phyloP scores from a whole-genome alignment of 2,797 vertebrate species.

The Peromyscus nudipes region DNA sequence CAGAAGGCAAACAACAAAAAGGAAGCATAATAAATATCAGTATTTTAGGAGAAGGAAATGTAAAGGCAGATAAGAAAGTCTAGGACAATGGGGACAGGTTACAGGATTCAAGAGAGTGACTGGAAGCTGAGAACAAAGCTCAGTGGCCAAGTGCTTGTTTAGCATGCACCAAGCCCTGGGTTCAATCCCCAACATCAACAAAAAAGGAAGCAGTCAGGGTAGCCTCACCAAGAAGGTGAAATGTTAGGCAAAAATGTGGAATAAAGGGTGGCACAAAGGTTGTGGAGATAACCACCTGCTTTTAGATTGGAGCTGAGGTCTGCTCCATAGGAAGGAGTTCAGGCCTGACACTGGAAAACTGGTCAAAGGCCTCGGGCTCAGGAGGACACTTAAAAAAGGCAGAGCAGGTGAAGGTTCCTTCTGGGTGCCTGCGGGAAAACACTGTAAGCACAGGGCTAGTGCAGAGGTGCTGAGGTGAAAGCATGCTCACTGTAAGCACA shows the following conservation, averaged over 20 bases:
- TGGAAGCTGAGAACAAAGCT: neutral
- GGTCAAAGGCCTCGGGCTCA: neutral
- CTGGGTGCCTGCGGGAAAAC: neutral
- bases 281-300: neutral
- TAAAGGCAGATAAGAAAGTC: neutral
- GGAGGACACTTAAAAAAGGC: neutral
- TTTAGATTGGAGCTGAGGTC: neutral
- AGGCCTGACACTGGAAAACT: neutral
- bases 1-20: conserved; percentile 21
- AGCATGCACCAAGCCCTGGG: neutral
- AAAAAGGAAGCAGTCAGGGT: neutral
- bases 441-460: neutral
- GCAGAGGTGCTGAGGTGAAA: neutral
- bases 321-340: neutral
- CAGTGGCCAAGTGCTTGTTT: neutral
- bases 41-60: neutral
- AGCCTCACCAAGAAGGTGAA: neutral
- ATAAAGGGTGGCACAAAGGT: neutral
- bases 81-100: neutral
- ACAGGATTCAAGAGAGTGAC: neutral
- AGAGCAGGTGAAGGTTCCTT: neutral
- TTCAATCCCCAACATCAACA: neutral
- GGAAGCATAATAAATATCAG: neutral
- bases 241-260: neutral
- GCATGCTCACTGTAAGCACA: neutral